Percentiles rank a stretch among this genome's conserved stretches.
These are phyloP conservation scores for Tarsius wallacei DNA, from an alignment of 2,797 vertebrate genomes.

Conservation along the genomic window DNA sequence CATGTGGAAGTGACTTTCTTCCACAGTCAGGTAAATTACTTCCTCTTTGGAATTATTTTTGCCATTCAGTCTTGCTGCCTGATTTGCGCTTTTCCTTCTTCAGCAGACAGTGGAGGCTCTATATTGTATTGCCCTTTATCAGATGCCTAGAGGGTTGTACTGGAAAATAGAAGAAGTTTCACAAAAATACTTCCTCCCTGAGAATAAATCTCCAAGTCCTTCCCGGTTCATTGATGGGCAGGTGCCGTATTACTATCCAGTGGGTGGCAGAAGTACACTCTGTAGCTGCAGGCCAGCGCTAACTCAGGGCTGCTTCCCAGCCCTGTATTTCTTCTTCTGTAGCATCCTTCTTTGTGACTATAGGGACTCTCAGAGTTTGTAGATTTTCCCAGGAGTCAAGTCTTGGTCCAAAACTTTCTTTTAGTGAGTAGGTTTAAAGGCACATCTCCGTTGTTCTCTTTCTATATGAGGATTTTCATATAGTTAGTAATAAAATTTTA, in stretches of 20 bases:
- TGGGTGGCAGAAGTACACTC: constrained; percentile 5
- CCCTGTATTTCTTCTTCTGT: background rate
- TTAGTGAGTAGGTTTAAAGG: constrained; percentile 7
- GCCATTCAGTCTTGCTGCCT: background rate
- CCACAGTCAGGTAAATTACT: background rate
- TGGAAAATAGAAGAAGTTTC: constrained; percentile 40
- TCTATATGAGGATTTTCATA: background rate
- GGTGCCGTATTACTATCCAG: rapidly evolving
- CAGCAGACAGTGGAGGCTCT: background rate
- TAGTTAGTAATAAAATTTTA: background rate
- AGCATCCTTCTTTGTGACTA: background rate
- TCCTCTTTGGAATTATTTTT: background rate
- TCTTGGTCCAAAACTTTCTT: background rate
- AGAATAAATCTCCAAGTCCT: constrained; percentile 69
- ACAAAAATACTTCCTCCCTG: background rate
- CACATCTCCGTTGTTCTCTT: background rate
- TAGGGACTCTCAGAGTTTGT: background rate
- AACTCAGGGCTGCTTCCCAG: rapidly evolving
- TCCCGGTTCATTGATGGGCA: constrained; percentile 41
- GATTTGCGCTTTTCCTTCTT: background rate
- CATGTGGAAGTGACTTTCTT: background rate
- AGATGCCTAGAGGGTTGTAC: background rate
- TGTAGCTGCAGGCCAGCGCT: background rate
- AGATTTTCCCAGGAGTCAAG: background rate
- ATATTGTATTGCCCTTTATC: rapidly evolving